Evolutionary conservation across 2,113 vertebrate genomes (phyloP).

Genomic region (Macrotis lagotis): DNA sequence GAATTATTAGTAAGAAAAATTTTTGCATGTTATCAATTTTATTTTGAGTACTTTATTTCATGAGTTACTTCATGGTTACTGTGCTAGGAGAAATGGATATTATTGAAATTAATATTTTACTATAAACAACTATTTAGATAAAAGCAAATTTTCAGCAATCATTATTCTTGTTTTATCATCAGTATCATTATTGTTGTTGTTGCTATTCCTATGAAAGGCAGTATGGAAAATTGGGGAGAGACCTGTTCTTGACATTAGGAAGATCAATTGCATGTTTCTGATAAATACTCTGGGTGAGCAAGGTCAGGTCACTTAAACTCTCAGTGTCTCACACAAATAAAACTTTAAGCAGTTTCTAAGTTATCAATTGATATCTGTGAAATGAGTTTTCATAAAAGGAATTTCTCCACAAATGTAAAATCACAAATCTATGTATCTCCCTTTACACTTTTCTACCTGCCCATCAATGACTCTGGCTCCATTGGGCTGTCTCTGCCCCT

Average conservation of each 20-base stretch:
- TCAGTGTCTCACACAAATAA: background rate
- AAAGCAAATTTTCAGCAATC: background rate
- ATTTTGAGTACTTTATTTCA: background rate
- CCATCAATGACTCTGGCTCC: background rate
- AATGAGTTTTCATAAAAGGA: background rate
- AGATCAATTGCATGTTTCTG: background rate
- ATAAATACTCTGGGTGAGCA: background rate
- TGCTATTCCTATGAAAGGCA: background rate
- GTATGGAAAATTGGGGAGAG: background rate
- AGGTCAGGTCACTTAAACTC: background rate
- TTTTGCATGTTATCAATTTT: background rate
- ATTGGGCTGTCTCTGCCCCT: background rate
- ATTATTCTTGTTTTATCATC: too few relatives aligned
- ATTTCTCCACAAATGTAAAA: background rate
- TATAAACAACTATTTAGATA: background rate
- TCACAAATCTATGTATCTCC: background rate
- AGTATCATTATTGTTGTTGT: background rate
- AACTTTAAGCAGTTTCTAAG: background rate
- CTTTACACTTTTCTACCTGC: background rate
- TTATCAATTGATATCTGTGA: background rate
- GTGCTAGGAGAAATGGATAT: background rate
- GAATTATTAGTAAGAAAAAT: background rate
- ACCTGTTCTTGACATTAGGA: background rate
- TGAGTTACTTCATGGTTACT: background rate
- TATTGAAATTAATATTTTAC: background rate